Evolutionary conservation across 2,113 vertebrate genomes (phyloP).

Genomic region (Noturus placidus): DNA sequence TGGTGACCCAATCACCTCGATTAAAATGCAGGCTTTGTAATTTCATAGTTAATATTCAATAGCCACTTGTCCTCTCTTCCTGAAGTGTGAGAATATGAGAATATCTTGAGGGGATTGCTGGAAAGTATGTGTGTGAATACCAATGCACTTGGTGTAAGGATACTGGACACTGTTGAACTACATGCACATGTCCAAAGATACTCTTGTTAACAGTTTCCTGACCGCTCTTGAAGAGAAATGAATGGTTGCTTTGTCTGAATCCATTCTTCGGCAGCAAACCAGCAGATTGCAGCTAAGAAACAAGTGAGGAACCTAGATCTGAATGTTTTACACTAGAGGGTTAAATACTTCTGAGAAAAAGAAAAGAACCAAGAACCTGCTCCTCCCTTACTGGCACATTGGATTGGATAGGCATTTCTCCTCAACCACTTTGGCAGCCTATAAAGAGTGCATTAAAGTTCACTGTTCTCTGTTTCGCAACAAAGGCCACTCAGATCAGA

Average conservation of each 20-base stretch:
- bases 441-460: slow-evolving; percentile 67
- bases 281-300: background rate
- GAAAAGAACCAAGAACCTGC: slow-evolving; percentile 38
- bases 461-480: slow-evolving; percentile 59
- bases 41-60: slow-evolving; percentile 84
- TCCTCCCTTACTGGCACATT: slow-evolving; percentile 60
- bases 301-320: background rate
- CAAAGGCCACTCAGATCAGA: slow-evolving; percentile 37
- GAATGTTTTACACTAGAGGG: slow-evolving; percentile 1
- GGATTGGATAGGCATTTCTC: slow-evolving; percentile 66
- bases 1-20: slow-evolving; percentile 77
- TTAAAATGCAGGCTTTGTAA: slow-evolving; percentile 82
- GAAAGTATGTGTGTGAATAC: slow-evolving; percentile 51
- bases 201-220: slow-evolving; percentile 46
- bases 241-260: slow-evolving; percentile 62
- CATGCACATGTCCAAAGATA: slow-evolving; percentile 68
- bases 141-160: slow-evolving; percentile 30
- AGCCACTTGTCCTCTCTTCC: slow-evolving; percentile 74
- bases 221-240: slow-evolving; percentile 57
- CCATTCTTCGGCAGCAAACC: background rate
- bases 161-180: slow-evolving; percentile 58
- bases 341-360: slow-evolving; percentile 4
- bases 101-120: slow-evolving; percentile 63
- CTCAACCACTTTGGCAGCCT: slow-evolving; percentile 67
- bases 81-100: slow-evolving; percentile 65